Conservation (phyloP, 2,888 invertebrate genomes). For the Ophion ellenae region DNA sequence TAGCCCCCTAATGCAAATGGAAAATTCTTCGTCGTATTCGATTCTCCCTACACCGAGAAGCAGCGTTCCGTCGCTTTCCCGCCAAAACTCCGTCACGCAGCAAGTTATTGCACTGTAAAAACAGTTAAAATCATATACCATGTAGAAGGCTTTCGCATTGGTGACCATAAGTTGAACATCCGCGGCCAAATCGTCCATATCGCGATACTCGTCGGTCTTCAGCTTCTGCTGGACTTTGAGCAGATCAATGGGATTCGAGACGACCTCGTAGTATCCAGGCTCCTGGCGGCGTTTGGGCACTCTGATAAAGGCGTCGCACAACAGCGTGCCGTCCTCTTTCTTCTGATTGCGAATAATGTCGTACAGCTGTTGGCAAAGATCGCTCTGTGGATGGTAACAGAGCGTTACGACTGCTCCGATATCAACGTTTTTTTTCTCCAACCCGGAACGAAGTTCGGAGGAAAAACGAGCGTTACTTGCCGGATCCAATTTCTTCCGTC, state of each 20-base stretch:
- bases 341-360: conserved; percentile 95
- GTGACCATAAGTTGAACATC: conserved; percentile 96
- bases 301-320: conserved; percentile 97
- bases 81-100: background rate
- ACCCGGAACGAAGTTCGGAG: background rate
- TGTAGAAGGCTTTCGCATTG: conserved; percentile 98
- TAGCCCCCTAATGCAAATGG: no score
- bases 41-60: no score
- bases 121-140: conserved; percentile 82
- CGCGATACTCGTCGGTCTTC: conserved; percentile 98
- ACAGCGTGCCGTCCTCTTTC: conserved; percentile 94
- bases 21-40: no score
- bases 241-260: conserved; percentile 97
- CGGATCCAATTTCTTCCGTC: conserved; percentile 91
- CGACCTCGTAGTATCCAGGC: conserved; percentile 95
- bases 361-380: conserved; percentile 95
- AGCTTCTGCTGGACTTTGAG: conserved; percentile 97
- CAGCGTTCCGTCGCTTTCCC: no score
- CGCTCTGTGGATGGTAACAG: conserved; percentile 86
- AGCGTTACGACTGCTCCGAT: background rate
- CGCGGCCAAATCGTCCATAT: conserved; percentile 94
- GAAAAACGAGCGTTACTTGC: conserved; percentile 84
- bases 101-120: background rate
- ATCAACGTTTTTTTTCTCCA: background rate
- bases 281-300: conserved; percentile 97